phyloP scores from a whole-genome alignment of 2,888 invertebrate species.

The Volucella inflata region DNA sequence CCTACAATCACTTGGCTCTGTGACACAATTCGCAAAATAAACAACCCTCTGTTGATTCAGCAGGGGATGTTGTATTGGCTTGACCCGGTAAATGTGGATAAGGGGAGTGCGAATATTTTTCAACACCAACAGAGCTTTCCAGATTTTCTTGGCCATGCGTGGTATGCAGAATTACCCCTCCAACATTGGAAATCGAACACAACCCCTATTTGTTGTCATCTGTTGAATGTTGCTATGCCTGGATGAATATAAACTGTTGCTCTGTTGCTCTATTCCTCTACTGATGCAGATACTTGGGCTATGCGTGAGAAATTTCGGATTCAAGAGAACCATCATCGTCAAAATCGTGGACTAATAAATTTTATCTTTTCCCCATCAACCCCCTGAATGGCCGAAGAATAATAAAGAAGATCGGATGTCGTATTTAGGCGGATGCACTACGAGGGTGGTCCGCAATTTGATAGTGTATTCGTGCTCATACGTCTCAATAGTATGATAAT shows the following conservation, averaged over 20 bases:
- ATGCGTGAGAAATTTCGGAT: too few species aligned
- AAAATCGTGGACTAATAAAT: conserved; percentile 29
- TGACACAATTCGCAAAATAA: conserved; percentile 73
- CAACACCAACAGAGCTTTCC: conserved; percentile 8
- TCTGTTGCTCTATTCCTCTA: conserved; percentile 62
- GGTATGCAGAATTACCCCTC: not conserved
- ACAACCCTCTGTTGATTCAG: conserved; percentile 75
- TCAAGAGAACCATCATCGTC: not conserved
- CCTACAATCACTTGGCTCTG: conserved; percentile 20
- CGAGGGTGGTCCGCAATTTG: conserved; percentile 58
- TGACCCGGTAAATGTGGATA: conserved; percentile 68
- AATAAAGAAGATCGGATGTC: conserved; percentile 49
- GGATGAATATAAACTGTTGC: not conserved
- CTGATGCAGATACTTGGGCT: conserved; percentile 24
- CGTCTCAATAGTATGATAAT: conserved; percentile 61
- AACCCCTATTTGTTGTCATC: conserved; percentile 52
- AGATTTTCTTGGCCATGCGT: conserved; percentile 42
- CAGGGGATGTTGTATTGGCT: conserved; percentile 49
- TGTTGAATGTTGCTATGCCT: conserved; percentile 56
- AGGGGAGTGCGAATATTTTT: conserved; percentile 46
- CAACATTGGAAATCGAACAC: conserved; percentile 1
- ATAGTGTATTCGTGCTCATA: conserved; percentile 22
- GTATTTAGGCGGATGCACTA: conserved; percentile 40
- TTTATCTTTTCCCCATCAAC: conserved; percentile 15
- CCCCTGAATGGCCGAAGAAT: conserved; percentile 6